These are phyloP conservation scores for Andrena hattorfiana DNA, from an alignment of 2,888 invertebrate genomes.

Conservation along the genomic window DNA sequence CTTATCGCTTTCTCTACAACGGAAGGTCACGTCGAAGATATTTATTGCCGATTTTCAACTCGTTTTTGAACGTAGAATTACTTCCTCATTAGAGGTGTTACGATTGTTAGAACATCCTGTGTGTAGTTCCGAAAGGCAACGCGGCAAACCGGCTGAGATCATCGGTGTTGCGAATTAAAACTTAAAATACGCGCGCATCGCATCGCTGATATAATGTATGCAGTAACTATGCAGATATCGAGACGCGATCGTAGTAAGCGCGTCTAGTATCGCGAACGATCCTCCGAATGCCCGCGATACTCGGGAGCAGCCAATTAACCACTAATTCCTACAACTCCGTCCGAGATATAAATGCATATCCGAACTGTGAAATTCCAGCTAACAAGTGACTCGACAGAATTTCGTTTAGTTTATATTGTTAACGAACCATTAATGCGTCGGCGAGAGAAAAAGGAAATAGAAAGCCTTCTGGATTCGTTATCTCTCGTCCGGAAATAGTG, in stretches of 20 bases:
- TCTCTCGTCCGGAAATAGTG: not conserved
- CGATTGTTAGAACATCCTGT: not conserved
- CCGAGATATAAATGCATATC: slow-evolving; percentile 19
- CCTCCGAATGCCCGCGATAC: slow-evolving; percentile 16
- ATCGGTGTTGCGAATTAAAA: slow-evolving; percentile 7
- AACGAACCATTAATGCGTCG: not conserved
- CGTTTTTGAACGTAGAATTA: too few species aligned
- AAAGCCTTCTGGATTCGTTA: not conserved
- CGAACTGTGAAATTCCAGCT: slow-evolving; percentile 12
- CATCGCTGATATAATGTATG: slow-evolving; percentile 21
- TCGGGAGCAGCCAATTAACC: slow-evolving; percentile 36
- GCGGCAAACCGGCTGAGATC: not conserved
- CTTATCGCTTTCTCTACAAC: too few species aligned
- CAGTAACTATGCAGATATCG: slow-evolving; percentile 32
- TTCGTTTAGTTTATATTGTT: slow-evolving; percentile 1
- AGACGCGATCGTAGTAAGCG: slow-evolving; percentile 28
- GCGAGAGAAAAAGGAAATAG: not conserved
- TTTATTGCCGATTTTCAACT: too few species aligned
- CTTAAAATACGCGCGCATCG: slow-evolving; percentile 15
- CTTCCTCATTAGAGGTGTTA: not conserved
- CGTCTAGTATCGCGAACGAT: slow-evolving; percentile 26
- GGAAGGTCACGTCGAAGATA: too few species aligned
- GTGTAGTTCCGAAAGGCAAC: not conserved
- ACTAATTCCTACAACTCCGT: slow-evolving; percentile 33
- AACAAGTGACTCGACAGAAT: not conserved